These are phyloP conservation scores for Dicrurus megarhynchus DNA, from an alignment of 2,113 vertebrate species.

Conservation along the genomic window DNA sequence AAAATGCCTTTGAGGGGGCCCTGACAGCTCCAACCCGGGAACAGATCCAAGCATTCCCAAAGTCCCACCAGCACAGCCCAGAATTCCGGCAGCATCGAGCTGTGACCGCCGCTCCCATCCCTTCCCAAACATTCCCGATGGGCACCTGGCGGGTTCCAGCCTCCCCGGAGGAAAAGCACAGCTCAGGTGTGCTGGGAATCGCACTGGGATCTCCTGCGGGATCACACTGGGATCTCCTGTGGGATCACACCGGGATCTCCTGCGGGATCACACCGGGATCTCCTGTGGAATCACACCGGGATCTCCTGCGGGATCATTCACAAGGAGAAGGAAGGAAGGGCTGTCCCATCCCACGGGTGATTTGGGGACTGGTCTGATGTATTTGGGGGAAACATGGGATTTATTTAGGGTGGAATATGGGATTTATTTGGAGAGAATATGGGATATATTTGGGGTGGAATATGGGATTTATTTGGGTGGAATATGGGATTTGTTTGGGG, in stretches of 20 bases:
- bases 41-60: not conserved
- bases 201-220: fast-evolving
- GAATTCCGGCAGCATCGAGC: not conserved
- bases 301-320: fast-evolving
- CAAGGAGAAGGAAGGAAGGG: fast-evolving
- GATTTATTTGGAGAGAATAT: not conserved
- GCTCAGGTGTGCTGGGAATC: not conserved
- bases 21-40: not conserved
- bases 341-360: fast-evolving
- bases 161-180: fast-evolving
- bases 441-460: too few relatives aligned
- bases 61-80: fast-evolving
- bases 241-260: not conserved
- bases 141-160: not conserved
- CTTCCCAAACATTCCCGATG: not conserved
- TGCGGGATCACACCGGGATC: fast-evolving
- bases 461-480: too few relatives aligned
- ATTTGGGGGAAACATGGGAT: not conserved
- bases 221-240: fast-evolving
- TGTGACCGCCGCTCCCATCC: fast-evolving
- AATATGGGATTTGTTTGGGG: too few relatives aligned
- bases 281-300: fast-evolving
- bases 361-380: not conserved
- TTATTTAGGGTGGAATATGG: too few relatives aligned
- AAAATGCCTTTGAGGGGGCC: not conserved